Evolutionary conservation across 2,888 invertebrate genomes (phyloP), one percentile per base, ranked within the genome.

Genomic region (Himalopsyche anomala): DNA sequence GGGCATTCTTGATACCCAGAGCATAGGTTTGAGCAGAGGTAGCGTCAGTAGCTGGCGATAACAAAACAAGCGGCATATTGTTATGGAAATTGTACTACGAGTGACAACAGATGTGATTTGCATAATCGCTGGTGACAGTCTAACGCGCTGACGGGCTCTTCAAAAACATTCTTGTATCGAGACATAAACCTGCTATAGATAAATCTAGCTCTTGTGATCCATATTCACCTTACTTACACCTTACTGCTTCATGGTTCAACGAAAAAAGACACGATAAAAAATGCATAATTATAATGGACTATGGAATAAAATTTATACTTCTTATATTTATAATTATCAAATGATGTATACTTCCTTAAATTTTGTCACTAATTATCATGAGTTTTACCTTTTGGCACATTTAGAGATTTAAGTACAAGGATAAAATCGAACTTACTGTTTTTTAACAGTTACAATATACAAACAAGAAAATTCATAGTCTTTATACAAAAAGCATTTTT

Each of bases 71-170:
- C 56, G 83, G 36, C 54, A 54, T 83, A 82, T 87, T 86, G 87
- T 87, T 62, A 86, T 87, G 87, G 82, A 83, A 56, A 84, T 36
- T n/a, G 80, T 81, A 40, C 9, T 19, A 36, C 28, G 28, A 51
- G 80, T 55, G 83, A 69, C 69, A 82, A 81, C 86, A 82, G 84
- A 87, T 36, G 62, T 80, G 83, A 85, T 87, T 87, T 85, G 81
- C 87, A 87, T 87, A 87, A 87, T 87, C 85, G 86, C 51, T 82
- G 86, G 85, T 84, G 84, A 85, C 85, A 83, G 85, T 81, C 81
- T 80, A 83, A 55, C 86, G 83, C 87, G 87, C 85, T 84, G 87
- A 86, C 84, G 87, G 85, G 84, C 81, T 80, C 85, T 80, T 82
- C 87, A 79, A 87, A 83, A 83, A 83, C 83, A 87, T 85, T 87